Evolutionary conservation across 2,888 invertebrate species (phyloP).

Genomic region (Branchinecta sandiegonensis): DNA sequence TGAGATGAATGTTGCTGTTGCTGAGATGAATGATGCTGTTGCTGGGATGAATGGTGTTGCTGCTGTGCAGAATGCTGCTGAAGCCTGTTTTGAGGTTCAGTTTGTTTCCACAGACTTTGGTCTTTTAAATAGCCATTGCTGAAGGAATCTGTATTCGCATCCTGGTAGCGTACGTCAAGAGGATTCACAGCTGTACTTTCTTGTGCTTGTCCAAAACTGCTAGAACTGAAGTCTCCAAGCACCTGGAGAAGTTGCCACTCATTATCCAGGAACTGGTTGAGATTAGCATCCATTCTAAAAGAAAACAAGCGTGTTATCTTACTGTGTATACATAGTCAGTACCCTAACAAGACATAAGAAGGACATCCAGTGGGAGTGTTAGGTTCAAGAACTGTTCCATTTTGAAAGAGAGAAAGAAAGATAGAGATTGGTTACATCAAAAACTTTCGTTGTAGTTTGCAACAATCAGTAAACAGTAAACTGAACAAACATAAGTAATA

Average conservation of each 20-base stretch:
- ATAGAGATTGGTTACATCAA: too few species aligned
- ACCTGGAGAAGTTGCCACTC: constrained; percentile 13
- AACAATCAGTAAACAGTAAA: too few species aligned
- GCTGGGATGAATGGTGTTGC: too few species aligned
- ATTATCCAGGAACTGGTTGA: constrained; percentile 1
- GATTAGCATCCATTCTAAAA: constrained; percentile 8
- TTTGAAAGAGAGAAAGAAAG: too few species aligned
- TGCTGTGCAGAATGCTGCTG: neutral
- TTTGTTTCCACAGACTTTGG: constrained; percentile 7
- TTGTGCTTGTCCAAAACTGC: neutral
- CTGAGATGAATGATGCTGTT: too few species aligned
- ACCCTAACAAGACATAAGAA: too few species aligned
- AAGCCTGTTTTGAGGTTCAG: neutral
- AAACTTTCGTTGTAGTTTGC: too few species aligned
- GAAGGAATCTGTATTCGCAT: neutral
- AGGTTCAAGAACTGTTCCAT: too few species aligned
- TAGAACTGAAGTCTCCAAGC: neutral
- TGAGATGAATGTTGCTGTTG: too few species aligned
- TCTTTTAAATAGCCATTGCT: neutral
- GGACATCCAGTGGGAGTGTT: too few species aligned
- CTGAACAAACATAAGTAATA: too few species aligned
- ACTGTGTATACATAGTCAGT: too few species aligned
- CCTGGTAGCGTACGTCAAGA: neutral
- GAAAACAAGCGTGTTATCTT: neutral
- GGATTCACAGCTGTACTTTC: constrained; percentile 11